Percentiles rank a stretch among this genome's conserved stretches.
These are phyloP conservation scores for Dynastes hyllus DNA, from an alignment of 2,888 invertebrate species.

Conservation along the genomic window DNA sequence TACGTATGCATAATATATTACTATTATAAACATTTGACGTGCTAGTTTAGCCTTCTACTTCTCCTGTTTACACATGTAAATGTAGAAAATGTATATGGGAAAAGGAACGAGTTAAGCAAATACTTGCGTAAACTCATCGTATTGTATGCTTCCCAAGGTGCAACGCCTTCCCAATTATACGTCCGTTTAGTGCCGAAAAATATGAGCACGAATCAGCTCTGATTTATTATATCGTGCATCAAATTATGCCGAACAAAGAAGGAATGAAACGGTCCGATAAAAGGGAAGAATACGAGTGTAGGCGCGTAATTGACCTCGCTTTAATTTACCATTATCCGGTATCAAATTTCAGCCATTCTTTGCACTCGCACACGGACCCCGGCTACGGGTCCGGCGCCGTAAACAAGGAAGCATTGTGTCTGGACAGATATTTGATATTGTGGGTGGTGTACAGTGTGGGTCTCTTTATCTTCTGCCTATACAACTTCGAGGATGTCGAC, in stretches of 20 bases:
- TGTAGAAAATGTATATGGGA: too few species aligned
- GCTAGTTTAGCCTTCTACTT: too few species aligned
- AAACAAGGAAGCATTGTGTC: slow-evolving; percentile 48
- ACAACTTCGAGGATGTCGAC: slow-evolving; percentile 24
- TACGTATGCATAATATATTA: too few species aligned
- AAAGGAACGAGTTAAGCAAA: background rate
- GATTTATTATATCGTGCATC: slow-evolving; percentile 42
- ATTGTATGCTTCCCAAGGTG: background rate
- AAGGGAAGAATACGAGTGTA: slow-evolving; percentile 42
- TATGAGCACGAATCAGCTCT: slow-evolving; percentile 17
- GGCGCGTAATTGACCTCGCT: slow-evolving; percentile 42
- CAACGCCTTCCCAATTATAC: slow-evolving; percentile 11
- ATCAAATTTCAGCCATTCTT: slow-evolving; percentile 47
- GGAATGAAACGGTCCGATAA: slow-evolving; percentile 28
- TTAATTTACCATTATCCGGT: slow-evolving; percentile 46
- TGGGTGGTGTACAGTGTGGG: slow-evolving; percentile 34
- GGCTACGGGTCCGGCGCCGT: slow-evolving; percentile 35
- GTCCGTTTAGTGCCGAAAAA: slow-evolving; percentile 1
- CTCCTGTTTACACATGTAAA: too few species aligned
- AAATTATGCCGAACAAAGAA: slow-evolving; percentile 41
- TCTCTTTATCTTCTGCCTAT: slow-evolving; percentile 44
- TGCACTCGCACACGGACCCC: slow-evolving; percentile 26
- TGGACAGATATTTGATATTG: slow-evolving; percentile 47
- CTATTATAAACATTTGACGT: too few species aligned
- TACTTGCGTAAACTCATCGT: background rate